Evolutionary conservation across 2,888 invertebrate genomes (phyloP).

Genomic region (Acanthococcus lagerstroemiae): DNA sequence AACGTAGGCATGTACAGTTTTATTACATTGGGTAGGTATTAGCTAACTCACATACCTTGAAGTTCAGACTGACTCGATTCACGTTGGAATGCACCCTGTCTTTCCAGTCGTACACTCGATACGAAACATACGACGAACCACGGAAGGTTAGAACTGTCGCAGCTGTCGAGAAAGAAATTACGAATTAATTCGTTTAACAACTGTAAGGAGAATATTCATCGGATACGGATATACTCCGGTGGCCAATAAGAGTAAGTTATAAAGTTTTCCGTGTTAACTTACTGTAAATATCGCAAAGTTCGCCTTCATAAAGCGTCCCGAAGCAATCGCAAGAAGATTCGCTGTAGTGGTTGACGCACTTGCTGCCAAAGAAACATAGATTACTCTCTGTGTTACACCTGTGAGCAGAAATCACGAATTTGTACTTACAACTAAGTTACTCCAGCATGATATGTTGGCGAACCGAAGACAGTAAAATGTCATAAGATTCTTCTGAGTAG

Average conservation of each 20-base stretch:
- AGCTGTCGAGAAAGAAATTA: constrained; percentile 48
- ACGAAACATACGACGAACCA: constrained; percentile 85
- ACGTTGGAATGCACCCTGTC: constrained; percentile 79
- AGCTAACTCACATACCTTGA: constrained; percentile 51
- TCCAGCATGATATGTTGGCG: too few relatives aligned
- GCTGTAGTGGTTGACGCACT: constrained; percentile 85
- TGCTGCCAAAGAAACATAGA: constrained; percentile 75
- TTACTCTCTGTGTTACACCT: constrained; percentile 67
- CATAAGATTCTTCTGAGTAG: too few relatives aligned
- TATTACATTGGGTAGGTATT: too few relatives aligned
- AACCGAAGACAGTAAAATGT: too few relatives aligned
- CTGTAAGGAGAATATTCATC: not conserved
- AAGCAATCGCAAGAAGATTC: constrained; percentile 86
- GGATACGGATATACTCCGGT: not conserved
- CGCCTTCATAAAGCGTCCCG: constrained; percentile 82
- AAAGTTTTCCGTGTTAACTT: constrained; percentile 42
- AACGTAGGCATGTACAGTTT: not conserved
- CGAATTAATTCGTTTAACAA: not conserved
- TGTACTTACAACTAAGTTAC: too few relatives aligned
- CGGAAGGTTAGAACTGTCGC: constrained; percentile 76
- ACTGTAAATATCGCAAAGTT: constrained; percentile 85
- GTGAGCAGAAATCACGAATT: constrained; percentile 32
- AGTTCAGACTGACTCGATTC: constrained; percentile 77
- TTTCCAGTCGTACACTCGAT: constrained; percentile 85
- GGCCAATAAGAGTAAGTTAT: not conserved